Conservation (phyloP, 2,888 invertebrate genomes). For the Agrochola lychnidis region DNA sequence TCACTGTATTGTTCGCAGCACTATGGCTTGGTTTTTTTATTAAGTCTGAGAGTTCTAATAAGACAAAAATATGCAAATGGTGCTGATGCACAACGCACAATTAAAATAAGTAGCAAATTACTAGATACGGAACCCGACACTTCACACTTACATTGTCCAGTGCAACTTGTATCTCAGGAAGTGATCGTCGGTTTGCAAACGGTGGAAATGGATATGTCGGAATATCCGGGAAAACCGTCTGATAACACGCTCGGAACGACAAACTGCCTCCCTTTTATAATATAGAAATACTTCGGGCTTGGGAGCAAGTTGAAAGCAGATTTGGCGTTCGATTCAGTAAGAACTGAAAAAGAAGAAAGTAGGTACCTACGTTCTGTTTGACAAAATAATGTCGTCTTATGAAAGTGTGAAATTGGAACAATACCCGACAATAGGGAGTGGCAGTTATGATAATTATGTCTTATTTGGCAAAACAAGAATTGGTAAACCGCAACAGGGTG, state of each 20-base stretch:
- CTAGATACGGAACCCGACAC: slow-evolving; percentile 34
- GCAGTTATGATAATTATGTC: background rate
- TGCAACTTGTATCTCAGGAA: slow-evolving; percentile 52
- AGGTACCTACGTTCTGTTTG: slow-evolving; percentile 2
- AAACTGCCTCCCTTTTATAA: slow-evolving; percentile 18
- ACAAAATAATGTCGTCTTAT: background rate
- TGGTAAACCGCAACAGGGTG: background rate
- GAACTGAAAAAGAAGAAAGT: background rate
- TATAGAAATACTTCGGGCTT: background rate
- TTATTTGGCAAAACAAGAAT: slow-evolving; percentile 15
- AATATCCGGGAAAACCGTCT: slow-evolving; percentile 68
- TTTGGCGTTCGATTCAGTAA: background rate
- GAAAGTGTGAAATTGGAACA: background rate
- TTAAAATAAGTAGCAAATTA: background rate
- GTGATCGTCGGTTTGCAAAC: slow-evolving; percentile 59
- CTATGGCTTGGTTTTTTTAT: too few relatives aligned
- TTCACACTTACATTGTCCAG: slow-evolving; percentile 3
- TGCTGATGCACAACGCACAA: background rate
- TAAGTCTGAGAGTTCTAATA: background rate
- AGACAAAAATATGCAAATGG: background rate
- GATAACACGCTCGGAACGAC: slow-evolving; percentile 55
- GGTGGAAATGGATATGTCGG: slow-evolving; percentile 69
- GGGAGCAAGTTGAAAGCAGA: background rate
- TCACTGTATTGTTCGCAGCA: too few relatives aligned
- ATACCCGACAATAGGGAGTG: background rate